These are phyloP conservation scores for Xenotilapia caudafasciata DNA, from an alignment of 2,113 vertebrate species.

Conservation along the genomic window DNA sequence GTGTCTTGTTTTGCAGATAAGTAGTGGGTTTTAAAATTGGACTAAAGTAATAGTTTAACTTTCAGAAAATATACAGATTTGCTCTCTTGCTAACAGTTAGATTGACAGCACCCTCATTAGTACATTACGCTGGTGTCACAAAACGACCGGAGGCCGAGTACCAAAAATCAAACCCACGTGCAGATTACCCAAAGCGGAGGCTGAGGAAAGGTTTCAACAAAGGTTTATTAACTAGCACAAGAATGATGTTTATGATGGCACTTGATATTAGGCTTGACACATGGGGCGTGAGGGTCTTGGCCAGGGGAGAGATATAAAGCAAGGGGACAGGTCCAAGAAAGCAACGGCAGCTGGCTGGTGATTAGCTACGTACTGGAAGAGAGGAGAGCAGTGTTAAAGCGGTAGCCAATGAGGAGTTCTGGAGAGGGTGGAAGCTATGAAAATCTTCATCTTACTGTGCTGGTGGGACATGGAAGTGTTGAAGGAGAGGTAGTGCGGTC, in stretches of 20 bases:
- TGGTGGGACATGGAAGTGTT: neutral
- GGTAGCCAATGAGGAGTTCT: neutral
- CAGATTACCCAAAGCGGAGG: neutral
- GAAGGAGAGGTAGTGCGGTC: fast-evolving
- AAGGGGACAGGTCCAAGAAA: neutral
- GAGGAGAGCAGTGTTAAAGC: neutral
- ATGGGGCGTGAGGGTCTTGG: neutral
- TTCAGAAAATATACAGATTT: neutral
- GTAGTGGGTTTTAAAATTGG: neutral
- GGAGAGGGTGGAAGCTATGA: neutral
- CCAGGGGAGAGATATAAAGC: neutral
- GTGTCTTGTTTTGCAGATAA: neutral
- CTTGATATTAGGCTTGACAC: neutral
- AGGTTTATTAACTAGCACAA: neutral
- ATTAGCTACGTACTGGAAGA: neutral
- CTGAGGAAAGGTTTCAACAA: neutral
- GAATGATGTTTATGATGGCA: neutral
- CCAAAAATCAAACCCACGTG: neutral
- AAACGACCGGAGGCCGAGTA: neutral
- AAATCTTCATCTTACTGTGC: neutral
- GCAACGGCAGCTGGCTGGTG: fast-evolving
- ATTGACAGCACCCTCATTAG: neutral
- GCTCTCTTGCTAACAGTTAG: neutral
- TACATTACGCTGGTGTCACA: neutral
- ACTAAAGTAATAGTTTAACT: neutral